These are phyloP conservation scores for Sarcophilus harrisii DNA, from an alignment of 2,797 vertebrate genomes.

Conservation along the genomic window DNA sequence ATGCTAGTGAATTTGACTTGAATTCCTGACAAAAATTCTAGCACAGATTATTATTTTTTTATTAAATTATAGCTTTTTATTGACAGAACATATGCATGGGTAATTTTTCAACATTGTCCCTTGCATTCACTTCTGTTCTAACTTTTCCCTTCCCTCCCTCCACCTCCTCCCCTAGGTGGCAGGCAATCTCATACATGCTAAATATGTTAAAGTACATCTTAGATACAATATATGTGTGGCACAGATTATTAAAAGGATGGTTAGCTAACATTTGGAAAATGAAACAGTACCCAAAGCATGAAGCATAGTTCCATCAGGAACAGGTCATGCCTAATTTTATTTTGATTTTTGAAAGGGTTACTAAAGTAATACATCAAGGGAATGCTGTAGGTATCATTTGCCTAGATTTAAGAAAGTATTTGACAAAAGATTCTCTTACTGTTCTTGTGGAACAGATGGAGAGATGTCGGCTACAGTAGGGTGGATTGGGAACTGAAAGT, in stretches of 20 bases:
- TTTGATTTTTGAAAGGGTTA: not conserved
- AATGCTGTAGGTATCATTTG: not conserved
- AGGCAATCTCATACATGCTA: too few species aligned
- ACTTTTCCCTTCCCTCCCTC: too few species aligned
- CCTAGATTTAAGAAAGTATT: not conserved
- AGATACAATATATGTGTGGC: not conserved
- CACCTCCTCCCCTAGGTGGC: too few species aligned
- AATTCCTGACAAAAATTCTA: not conserved
- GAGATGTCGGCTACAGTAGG: not conserved
- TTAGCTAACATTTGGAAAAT: not conserved
- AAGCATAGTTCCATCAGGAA: not conserved
- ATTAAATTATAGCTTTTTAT: too few species aligned
- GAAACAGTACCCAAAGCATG: not conserved
- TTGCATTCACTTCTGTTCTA: too few species aligned
- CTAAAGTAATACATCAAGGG: not conserved
- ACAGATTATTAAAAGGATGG: not conserved
- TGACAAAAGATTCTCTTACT: not conserved
- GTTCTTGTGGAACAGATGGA: not conserved
- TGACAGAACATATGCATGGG: too few species aligned
- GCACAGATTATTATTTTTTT: not conserved
- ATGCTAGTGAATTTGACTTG: not conserved
- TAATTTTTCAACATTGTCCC: too few species aligned
- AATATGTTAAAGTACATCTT: too few species aligned
- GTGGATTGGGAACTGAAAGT: not conserved
- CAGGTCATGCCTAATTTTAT: not conserved